Conservation (phyloP, 2,888 invertebrate genomes). For the Seira musarum region DNA sequence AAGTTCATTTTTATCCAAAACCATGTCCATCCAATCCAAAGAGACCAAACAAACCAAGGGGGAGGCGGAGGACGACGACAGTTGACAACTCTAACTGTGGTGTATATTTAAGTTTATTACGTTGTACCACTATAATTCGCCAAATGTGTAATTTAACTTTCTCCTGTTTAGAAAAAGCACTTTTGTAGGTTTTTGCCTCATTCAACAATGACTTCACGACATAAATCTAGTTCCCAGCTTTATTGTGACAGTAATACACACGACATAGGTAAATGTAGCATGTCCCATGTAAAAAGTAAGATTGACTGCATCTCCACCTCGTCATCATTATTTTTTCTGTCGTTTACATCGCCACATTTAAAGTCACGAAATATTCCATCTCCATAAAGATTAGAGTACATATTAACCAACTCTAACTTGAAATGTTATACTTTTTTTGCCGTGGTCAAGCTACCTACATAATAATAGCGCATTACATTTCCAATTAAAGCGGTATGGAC, state of each 20-base stretch:
- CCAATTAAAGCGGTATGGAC: conserved; percentile 1
- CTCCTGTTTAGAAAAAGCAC: not conserved
- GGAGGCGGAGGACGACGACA: conserved; percentile 28
- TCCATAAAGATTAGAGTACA: not conserved
- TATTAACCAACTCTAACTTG: too few species aligned
- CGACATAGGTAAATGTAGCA: conserved; percentile 8
- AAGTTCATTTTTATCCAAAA: not conserved
- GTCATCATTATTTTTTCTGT: conserved; percentile 1
- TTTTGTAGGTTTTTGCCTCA: not conserved
- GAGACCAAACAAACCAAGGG: too few species aligned
- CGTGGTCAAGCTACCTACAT: too few species aligned
- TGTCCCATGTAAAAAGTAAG: conserved; percentile 1
- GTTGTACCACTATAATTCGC: conserved; percentile 28
- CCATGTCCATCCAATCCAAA: too few species aligned
- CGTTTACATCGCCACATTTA: not conserved
- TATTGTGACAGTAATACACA: conserved; percentile 24
- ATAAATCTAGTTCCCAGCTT: conserved; percentile 38
- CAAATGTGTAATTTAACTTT: conserved; percentile 40
- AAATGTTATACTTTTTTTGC: too few species aligned
- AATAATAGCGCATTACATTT: not conserved
- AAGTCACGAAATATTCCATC: not conserved
- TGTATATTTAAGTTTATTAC: conserved; percentile 41
- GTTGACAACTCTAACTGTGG: conserved; percentile 39
- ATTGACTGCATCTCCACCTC: conserved; percentile 17
- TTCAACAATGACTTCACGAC: conserved; percentile 16